Base-by-base conservation (phyloP, 2,888 invertebrate species). In the Gari tellinella region DNA sequence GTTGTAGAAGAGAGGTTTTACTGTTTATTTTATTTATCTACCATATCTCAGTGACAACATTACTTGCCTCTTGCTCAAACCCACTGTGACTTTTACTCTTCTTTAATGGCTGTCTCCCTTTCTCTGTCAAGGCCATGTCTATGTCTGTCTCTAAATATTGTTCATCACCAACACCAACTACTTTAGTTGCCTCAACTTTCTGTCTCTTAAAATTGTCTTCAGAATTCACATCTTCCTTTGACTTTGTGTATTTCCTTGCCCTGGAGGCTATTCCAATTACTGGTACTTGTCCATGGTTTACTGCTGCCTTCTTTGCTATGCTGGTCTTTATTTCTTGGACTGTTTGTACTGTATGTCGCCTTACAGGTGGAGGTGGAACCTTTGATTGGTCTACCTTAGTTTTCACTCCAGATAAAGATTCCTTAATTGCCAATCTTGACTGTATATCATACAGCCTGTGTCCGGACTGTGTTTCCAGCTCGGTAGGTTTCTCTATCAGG, bases 21-120 rank as follows among this genome's bases (percentile, higher is more conserved):
- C n/a, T n/a, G n/a, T n/a, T n/a, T n/a, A n/a, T n/a, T n/a, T n/a
- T n/a, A n/a, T n/a, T n/a, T 45, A 5, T 31, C 43, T 63, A 79
- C 79, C 79, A 79, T 12, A 79, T 79, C 19, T 79, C 79, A 26
- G 79, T 79, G n/a, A 74, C 68, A 31, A 75, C 79, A 26, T 64
- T 66, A 58, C 53, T 53, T 23, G 51, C 46, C 15, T 25, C 52
- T 15, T 23, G 56, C n/a, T 66, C 73, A 68, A 74, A 63, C n/a
- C 79, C 74, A 66, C 74, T 75, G 26, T 75, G 79, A 65, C 79
- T 75, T 58, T 79, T 75, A 52, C 79, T 79, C 53, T 74, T 79
- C 56, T 55, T 74, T 55, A 74, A 41, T 10, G 48, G 37, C 25
- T 41, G 41, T 38, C 48, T 72, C n/a, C 56, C 45, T 31, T 46